A percentile compares a stretch with the other conserved stretches of the same genome.
Conservation (phyloP, 2,113 vertebrate genomes). For the Pampusana beccarii region DNA sequence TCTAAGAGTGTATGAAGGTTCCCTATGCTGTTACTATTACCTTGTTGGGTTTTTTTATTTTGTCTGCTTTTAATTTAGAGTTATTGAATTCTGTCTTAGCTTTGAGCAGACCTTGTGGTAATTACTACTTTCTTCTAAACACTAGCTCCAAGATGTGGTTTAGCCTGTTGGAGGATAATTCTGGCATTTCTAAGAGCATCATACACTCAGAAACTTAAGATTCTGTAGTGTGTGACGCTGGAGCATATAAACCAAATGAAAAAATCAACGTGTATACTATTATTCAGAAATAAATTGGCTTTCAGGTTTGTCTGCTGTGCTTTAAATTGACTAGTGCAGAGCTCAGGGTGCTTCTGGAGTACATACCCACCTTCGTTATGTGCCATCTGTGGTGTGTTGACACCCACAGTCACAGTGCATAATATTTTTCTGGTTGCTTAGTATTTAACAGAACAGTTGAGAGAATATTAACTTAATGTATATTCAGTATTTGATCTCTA, state of each 20-base stretch:
- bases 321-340: background rate
- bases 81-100: background rate
- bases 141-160: background rate
- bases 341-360: background rate
- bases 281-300: background rate
- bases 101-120: background rate
- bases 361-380: background rate
- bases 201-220: background rate
- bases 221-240: background rate
- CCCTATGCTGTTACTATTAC: background rate
- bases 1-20: background rate
- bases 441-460: background rate
- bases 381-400: background rate
- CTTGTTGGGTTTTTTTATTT: background rate
- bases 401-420: background rate
- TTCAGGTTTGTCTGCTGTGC: background rate
- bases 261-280: background rate
- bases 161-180: background rate
- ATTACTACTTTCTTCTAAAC: background rate
- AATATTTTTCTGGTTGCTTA: background rate
- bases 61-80: conserved; percentile 18
- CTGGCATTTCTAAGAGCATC: background rate
- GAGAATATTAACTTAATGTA: conserved; percentile 6
- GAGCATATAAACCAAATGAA: background rate
- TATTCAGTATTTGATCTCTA: background rate